Percentiles rank a stretch among this genome's conserved stretches.
Conservation (phyloP, 2,797 vertebrate genomes). For the Babyrousa celebensis region DNA sequence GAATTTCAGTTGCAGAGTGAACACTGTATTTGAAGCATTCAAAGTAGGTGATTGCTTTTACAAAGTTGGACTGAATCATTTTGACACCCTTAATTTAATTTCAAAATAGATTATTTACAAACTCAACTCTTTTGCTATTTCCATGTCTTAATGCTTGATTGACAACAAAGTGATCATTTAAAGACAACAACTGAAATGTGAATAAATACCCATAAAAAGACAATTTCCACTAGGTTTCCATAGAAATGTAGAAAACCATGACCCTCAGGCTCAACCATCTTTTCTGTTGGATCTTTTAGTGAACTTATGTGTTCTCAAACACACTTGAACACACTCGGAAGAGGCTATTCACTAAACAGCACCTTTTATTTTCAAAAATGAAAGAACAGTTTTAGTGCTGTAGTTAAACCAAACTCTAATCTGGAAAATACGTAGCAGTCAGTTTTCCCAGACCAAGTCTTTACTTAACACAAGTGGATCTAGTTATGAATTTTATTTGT, state of each 20-base stretch:
- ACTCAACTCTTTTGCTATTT: conserved; percentile 41
- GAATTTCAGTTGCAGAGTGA: neutral
- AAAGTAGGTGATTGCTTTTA: neutral
- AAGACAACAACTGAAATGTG: conserved; percentile 67
- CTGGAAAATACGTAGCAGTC: conserved; percentile 27
- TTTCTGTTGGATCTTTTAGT: conserved; percentile 85
- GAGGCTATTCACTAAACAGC: conserved; percentile 80
- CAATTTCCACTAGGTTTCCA: conserved; percentile 83
- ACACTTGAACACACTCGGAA: conserved; percentile 77
- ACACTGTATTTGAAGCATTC: neutral
- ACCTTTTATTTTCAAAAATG: conserved; percentile 82
- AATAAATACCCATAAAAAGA: conserved; percentile 79
- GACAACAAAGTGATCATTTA: conserved; percentile 58
- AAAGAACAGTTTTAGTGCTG: conserved; percentile 71
- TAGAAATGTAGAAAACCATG: conserved; percentile 84
- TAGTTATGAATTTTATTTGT: neutral
- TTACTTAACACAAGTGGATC: neutral
- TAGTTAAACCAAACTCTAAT: conserved; percentile 63
- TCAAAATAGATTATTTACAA: conserved; percentile 62
- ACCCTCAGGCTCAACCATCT: conserved; percentile 76
- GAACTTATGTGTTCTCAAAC: conserved; percentile 82
- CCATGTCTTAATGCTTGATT: conserved; percentile 43
- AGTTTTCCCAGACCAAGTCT: conserved; percentile 72
- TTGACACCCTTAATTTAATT: conserved; percentile 57
- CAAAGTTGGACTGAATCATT: conserved; percentile 29